These are phyloP conservation scores for Oncorhynchus gorbuscha DNA, from an alignment of 2,113 vertebrate species.

Conservation along the genomic window DNA sequence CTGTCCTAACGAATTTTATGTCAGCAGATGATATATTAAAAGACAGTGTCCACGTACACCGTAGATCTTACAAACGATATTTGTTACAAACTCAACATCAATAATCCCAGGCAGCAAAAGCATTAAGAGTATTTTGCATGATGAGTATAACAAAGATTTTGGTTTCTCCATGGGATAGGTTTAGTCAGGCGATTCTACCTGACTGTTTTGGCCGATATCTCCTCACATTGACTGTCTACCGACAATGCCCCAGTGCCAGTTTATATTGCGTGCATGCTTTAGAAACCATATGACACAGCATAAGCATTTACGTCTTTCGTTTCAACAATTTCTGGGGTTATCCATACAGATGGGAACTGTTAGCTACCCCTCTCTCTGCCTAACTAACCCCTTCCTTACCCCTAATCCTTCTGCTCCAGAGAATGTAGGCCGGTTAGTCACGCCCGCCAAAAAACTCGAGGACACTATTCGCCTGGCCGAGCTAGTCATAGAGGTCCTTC, in stretches of 20 bases:
- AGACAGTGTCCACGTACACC: not conserved
- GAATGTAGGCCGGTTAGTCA: slow-evolving; percentile 98
- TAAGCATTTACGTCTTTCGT: not conserved
- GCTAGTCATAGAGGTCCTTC: slow-evolving; percentile 98
- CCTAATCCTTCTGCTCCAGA: slow-evolving; percentile 95
- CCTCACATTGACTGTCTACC: not conserved
- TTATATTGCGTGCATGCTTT: not conserved
- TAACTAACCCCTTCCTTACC: slow-evolving; percentile 72
- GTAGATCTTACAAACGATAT: not conserved
- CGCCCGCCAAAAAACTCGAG: slow-evolving; percentile 99
- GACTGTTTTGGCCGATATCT: not conserved
- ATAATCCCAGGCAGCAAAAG: slow-evolving; percentile 65
- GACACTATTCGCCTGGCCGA: slow-evolving; percentile 98
- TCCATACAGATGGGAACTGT: slow-evolving; percentile 41
- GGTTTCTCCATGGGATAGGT: too few species aligned
- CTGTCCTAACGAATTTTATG: slow-evolving; percentile 46
- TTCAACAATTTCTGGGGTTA: slow-evolving; percentile 7
- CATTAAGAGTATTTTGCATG: slow-evolving; percentile 82
- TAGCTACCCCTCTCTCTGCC: slow-evolving; percentile 64
- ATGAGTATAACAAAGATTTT: slow-evolving; percentile 60
- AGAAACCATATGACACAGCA: not conserved
- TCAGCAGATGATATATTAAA: slow-evolving; percentile 26
- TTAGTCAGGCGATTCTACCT: not conserved
- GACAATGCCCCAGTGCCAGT: not conserved
- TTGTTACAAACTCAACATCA: not conserved